These are phyloP conservation scores for Bubo bubo DNA, from an alignment of 2,113 vertebrate genomes.

Conservation along the genomic window DNA sequence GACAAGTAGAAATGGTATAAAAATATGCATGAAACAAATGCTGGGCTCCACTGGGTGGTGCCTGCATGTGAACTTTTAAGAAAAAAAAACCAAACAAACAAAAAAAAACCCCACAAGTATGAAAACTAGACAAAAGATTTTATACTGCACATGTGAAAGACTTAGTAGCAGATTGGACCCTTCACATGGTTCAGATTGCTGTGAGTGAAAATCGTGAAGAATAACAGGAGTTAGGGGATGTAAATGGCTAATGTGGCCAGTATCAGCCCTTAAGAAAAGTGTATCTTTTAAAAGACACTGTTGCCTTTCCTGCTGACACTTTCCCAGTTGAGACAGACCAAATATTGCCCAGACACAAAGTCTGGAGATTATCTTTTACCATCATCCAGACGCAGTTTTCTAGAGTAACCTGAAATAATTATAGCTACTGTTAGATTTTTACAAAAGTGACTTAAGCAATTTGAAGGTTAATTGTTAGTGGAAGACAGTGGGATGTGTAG, in stretches of 20 bases:
- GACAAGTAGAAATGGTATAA: not conserved
- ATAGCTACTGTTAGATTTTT: not conserved
- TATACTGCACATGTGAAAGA: not conserved
- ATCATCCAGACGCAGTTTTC: not conserved
- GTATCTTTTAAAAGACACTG: not conserved
- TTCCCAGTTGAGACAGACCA: not conserved
- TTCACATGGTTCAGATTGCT: not conserved
- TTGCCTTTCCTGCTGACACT: not conserved
- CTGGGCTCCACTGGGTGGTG: not conserved
- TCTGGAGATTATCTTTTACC: not conserved
- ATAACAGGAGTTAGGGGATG: not conserved
- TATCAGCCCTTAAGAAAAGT: not conserved
- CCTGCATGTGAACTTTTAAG: not conserved
- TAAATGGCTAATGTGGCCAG: not conserved
- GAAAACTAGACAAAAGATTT: not conserved
- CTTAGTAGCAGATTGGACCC: not conserved
- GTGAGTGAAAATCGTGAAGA: not conserved
- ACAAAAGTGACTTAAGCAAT: not conserved
- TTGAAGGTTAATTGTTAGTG: not conserved
- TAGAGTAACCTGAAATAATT: not conserved
- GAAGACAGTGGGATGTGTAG: not conserved
- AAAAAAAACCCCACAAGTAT: not conserved
- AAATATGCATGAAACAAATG: not conserved
- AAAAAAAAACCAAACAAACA: not conserved
- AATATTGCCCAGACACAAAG: not conserved